Evolutionary conservation across 2,113 vertebrate species (phyloP).

Genomic region (Mohoua ochrocephala): DNA sequence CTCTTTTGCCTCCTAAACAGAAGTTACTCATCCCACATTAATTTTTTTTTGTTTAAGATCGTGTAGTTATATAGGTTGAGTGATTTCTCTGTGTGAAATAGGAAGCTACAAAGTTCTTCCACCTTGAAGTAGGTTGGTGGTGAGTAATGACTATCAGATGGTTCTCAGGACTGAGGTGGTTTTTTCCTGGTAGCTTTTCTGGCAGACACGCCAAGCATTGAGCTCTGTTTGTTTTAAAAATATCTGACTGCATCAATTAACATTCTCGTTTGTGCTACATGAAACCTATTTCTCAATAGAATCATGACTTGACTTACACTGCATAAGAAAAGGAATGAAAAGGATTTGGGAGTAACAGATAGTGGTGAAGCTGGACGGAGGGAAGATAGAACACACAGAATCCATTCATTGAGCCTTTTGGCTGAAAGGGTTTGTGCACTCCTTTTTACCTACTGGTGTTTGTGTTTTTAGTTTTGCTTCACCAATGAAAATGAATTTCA

Average conservation of each 20-base stretch:
- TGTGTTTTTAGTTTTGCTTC: neutral
- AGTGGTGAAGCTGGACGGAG: neutral
- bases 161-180: neutral
- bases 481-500: neutral
- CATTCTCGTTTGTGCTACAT: conserved; percentile 30
- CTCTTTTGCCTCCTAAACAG: neutral
- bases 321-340: neutral
- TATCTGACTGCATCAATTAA: conserved; percentile 33
- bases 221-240: conserved; percentile 42
- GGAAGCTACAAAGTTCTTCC: neutral
- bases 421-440: neutral
- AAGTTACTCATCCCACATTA: neutral
- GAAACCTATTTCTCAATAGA: conserved; percentile 28
- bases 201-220: neutral
- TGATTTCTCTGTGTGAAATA: neutral
- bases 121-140: conserved; percentile 21
- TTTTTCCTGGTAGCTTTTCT: conserved; percentile 4
- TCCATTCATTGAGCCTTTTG: neutral
- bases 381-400: neutral
- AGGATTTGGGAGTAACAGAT: conserved; percentile 9
- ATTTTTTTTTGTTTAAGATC: neutral
- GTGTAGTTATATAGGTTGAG: neutral
- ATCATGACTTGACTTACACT: neutral
- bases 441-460: neutral
- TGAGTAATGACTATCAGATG: conserved; percentile 32